phyloP scores from a whole-genome alignment of 2,888 invertebrate genomes.

The Limnephilus lunatus region DNA sequence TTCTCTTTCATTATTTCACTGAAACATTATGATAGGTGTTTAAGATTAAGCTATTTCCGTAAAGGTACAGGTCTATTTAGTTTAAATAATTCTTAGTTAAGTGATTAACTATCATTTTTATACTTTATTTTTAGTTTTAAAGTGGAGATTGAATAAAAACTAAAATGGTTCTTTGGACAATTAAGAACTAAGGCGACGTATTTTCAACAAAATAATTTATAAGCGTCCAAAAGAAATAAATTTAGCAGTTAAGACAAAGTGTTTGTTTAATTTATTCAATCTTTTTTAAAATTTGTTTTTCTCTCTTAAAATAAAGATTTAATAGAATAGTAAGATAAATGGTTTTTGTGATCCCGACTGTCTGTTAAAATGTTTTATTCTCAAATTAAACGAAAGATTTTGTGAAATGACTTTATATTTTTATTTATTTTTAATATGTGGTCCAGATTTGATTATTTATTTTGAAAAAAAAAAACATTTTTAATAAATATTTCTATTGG shows the following conservation, averaged over 20 bases:
- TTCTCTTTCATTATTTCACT: too few species aligned
- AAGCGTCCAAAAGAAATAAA: neutral
- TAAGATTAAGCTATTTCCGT: too few species aligned
- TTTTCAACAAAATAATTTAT: neutral
- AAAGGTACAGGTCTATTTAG: too few species aligned
- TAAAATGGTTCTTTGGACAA: too few species aligned
- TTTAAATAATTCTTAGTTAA: too few species aligned
- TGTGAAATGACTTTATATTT: neutral
- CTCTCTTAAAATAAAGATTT: neutral
- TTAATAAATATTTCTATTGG: neutral
- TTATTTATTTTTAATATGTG: neutral
- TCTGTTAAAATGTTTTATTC: neutral
- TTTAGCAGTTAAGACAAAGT: neutral
- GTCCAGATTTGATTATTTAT: neutral
- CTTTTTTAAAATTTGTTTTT: neutral
- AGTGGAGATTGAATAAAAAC: too few species aligned
- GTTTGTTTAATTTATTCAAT: neutral
- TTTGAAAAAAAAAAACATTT: neutral
- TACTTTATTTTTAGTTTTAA: too few species aligned
- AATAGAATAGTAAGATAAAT: neutral
- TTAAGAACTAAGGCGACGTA: too few species aligned
- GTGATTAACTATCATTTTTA: too few species aligned
- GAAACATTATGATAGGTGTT: too few species aligned
- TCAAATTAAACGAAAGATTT: neutral
- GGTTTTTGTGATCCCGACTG: neutral